phyloP scores from a whole-genome alignment of 2,888 invertebrate genomes.

The Coelogynopora nodosa region DNA sequence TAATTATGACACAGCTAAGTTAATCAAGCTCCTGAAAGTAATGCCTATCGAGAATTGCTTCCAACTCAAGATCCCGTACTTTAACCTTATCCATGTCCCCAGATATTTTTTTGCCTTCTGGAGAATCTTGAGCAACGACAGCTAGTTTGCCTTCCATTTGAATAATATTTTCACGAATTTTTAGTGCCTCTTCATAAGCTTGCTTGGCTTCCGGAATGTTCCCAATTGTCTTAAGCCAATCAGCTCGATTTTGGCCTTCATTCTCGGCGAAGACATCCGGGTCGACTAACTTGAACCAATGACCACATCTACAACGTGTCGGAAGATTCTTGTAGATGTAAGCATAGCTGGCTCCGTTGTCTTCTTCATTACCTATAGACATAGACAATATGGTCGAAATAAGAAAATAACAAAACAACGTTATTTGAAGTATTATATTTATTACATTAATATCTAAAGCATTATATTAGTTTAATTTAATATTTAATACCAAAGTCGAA shows the following conservation, averaged over 20 bases:
- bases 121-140: not conserved
- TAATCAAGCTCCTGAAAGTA: no score
- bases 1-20: no score
- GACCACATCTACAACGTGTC: not conserved
- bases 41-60: not conserved
- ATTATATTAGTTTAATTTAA: no score
- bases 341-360: not conserved
- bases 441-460: no score
- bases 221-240: not conserved
- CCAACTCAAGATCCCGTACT: not conserved
- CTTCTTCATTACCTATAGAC: not conserved
- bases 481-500: no score
- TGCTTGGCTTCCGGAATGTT: not conserved
- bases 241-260: not conserved
- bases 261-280: not conserved
- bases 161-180: not conserved
- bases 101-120: not conserved
- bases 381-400: no score
- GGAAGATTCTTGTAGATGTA: not conserved
- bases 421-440: no score
- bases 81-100: not conserved
- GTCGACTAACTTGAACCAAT: not conserved
- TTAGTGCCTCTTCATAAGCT: not conserved
- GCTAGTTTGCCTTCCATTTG: not conserved
- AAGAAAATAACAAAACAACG: no score